These are phyloP conservation scores for Caenorhabditis plicata DNA, from an alignment of 2,888 invertebrate genomes.

Conservation along the genomic window DNA sequence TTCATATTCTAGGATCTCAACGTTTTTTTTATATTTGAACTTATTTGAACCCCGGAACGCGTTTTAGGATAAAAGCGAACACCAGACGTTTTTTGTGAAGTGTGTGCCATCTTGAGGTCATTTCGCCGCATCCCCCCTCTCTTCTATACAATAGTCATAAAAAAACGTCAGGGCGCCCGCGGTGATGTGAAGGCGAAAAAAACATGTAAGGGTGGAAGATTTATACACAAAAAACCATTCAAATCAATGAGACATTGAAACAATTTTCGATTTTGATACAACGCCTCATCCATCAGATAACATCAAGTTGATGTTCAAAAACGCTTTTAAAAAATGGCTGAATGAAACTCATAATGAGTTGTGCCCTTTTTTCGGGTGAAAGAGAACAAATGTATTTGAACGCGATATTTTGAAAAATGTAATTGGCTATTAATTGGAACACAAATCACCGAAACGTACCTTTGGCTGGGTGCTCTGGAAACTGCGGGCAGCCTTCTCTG, in stretches of 20 bases:
- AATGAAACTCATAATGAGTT: constrained; percentile 1
- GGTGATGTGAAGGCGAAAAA: background rate
- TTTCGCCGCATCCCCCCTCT: background rate
- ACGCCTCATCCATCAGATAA: background rate
- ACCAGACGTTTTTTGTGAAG: constrained; percentile 1
- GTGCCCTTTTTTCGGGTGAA: background rate
- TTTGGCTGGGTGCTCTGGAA: constrained; percentile 65
- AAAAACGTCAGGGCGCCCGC: constrained; percentile 14
- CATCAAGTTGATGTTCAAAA: background rate
- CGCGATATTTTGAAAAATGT: background rate
- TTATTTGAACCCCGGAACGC: no score
- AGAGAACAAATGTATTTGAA: background rate
- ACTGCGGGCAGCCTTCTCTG: constrained; percentile 62
- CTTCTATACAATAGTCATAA: constrained; percentile 23
- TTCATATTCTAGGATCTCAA: no score
- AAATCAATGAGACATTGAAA: background rate
- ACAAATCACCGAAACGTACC: constrained; percentile 30
- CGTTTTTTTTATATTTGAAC: no score
- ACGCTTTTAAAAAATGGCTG: background rate
- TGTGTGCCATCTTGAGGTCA: constrained; percentile 11
- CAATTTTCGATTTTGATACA: background rate
- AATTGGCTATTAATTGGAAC: background rate
- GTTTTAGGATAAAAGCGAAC: no score
- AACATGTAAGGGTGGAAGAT: no score
- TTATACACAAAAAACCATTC: background rate